These are phyloP conservation scores for Nasonia giraulti DNA, from an alignment of 1,140 invertebrate species.

Conservation along the genomic window DNA sequence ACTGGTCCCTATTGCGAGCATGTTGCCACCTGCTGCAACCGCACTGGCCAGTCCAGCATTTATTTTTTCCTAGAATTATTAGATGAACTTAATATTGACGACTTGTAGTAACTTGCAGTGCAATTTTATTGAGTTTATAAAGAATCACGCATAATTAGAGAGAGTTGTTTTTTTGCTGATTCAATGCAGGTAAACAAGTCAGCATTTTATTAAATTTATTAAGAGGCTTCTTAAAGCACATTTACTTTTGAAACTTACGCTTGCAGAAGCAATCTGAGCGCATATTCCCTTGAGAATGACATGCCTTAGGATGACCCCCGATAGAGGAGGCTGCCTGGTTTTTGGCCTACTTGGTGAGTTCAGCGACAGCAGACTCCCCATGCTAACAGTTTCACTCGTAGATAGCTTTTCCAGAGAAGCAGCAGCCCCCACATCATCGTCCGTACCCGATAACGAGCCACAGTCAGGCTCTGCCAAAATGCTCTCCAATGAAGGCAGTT, in stretches of 20 bases:
- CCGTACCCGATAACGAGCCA: slow-evolving; percentile 77
- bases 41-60: slow-evolving; percentile 92
- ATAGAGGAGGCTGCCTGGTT: slow-evolving; percentile 71
- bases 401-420: slow-evolving; percentile 64
- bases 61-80: slow-evolving; percentile 82
- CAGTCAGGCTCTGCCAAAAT: slow-evolving; percentile 86
- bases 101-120: background rate
- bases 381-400: slow-evolving; percentile 69
- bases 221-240: background rate
- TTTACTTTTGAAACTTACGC: slow-evolving; percentile 74
- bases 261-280: slow-evolving; percentile 87
- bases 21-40: slow-evolving; percentile 83
- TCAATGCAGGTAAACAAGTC: too few relatives aligned
- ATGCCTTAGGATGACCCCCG: slow-evolving; percentile 87
- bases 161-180: too few relatives aligned
- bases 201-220: background rate
- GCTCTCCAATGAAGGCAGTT: slow-evolving; percentile 88
- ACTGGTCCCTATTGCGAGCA: slow-evolving; percentile 93
- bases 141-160: too few relatives aligned
- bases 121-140: background rate
- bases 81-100: background rate
- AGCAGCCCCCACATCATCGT: slow-evolving; percentile 71
- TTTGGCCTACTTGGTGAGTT: slow-evolving; percentile 71
- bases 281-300: slow-evolving; percentile 89
- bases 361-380: slow-evolving; percentile 69